Percentiles rank a stretch among this genome's conserved stretches.
phyloP scores from a whole-genome alignment of 2,797 vertebrate genomes.

The Syngnathus acus region DNA sequence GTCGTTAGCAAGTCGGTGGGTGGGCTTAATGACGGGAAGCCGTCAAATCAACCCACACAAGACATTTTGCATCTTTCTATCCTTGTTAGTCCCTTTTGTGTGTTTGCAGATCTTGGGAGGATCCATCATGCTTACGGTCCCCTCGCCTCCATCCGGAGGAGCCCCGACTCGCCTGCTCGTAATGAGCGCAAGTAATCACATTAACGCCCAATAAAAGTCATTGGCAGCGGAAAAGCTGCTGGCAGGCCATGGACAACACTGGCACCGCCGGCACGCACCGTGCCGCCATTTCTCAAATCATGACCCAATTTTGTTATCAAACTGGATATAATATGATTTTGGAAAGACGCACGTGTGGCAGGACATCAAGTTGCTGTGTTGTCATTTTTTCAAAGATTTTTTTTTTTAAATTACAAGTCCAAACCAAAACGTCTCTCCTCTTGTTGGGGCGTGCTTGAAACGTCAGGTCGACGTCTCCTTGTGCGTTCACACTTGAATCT shows the following conservation, averaged over 20 bases:
- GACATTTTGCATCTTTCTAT: background rate
- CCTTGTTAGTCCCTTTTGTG: background rate
- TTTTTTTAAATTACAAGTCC: too few relatives aligned
- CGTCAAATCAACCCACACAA: background rate
- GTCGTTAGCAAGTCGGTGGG: background rate
- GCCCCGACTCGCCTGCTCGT: slow-evolving; percentile 27
- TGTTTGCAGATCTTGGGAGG: slow-evolving; percentile 22
- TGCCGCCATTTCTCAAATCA: slow-evolving; percentile 56
- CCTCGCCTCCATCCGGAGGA: background rate
- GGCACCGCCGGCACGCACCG: slow-evolving; percentile 39
- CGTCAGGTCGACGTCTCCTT: background rate
- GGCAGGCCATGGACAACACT: slow-evolving; percentile 43
- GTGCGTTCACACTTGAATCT: slow-evolving; percentile 11
- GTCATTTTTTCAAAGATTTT: background rate
- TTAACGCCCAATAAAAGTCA: slow-evolving; percentile 56
- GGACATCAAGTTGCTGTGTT: slow-evolving; percentile 36
- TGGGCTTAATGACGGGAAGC: background rate
- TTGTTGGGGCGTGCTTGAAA: background rate
- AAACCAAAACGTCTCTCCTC: background rate
- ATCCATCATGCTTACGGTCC: background rate
- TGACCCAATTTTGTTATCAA: slow-evolving; percentile 64
- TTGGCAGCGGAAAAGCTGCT: slow-evolving; percentile 47
- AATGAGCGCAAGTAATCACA: slow-evolving; percentile 63
- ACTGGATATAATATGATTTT: slow-evolving; percentile 59
- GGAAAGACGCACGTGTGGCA: slow-evolving; percentile 43